These are phyloP conservation scores for Pardosa pseudoannulata DNA, from an alignment of 2,888 invertebrate genomes.

Conservation along the genomic window DNA sequence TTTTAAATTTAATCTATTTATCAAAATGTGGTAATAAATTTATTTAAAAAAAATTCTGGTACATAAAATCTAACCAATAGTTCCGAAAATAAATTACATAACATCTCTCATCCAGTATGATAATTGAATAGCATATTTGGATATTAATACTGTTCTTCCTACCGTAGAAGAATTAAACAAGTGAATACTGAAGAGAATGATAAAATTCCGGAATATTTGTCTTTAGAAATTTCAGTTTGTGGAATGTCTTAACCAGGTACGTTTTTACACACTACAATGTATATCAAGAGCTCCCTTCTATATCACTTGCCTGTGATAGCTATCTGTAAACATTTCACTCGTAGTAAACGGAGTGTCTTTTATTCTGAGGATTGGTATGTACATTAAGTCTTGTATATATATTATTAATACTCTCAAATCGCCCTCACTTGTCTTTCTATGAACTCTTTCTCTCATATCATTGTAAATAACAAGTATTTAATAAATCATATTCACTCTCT, in stretches of 20 bases:
- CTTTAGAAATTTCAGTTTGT: neutral
- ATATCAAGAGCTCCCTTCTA: constrained; percentile 17
- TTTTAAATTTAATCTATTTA: too few species aligned
- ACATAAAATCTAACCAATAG: too few species aligned
- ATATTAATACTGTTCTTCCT: too few species aligned
- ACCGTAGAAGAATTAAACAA: too few species aligned
- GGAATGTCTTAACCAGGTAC: neutral
- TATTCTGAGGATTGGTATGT: constrained; percentile 45
- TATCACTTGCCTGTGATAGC: constrained; percentile 72
- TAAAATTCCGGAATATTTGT: too few species aligned
- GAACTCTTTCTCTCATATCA: constrained; percentile 53
- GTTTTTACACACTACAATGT: neutral
- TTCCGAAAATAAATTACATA: too few species aligned
- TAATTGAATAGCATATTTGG: too few species aligned
- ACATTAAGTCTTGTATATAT: constrained; percentile 27
- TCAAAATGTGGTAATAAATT: too few species aligned
- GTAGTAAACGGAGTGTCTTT: constrained; percentile 43
- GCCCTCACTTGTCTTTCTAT: constrained; percentile 51
- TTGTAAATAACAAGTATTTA: constrained; percentile 71
- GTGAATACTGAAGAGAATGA: too few species aligned
- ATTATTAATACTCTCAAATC: constrained; percentile 15
- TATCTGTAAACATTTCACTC: constrained; percentile 67
- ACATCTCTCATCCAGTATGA: too few species aligned
- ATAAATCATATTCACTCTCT: constrained; percentile 63
- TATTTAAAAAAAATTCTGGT: too few species aligned